These are phyloP conservation scores for Lamellibrachia luymesi DNA, from an alignment of 1,140 invertebrate genomes.

Conservation along the genomic window DNA sequence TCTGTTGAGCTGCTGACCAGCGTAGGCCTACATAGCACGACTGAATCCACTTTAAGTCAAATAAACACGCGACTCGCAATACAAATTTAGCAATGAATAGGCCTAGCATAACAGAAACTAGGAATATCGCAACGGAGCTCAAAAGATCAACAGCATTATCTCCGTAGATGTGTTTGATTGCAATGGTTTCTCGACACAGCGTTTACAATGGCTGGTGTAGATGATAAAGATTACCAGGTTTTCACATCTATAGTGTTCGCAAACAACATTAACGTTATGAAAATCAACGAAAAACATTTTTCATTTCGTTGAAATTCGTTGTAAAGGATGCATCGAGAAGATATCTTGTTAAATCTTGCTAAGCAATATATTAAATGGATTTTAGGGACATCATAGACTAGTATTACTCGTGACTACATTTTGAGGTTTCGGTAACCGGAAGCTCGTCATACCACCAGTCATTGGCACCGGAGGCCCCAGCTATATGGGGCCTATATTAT, in stretches of 20 bases:
- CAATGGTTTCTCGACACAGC: background rate
- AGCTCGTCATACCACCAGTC: background rate
- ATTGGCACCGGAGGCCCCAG: background rate
- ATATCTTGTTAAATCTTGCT: background rate
- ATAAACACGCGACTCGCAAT: too few relatives aligned
- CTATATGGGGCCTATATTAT: background rate
- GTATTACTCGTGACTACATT: background rate
- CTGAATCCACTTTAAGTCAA: too few relatives aligned
- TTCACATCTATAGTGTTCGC: too few relatives aligned
- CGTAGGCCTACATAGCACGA: too few relatives aligned
- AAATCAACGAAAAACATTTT: too few relatives aligned
- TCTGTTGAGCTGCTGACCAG: too few relatives aligned
- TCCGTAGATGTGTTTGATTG: background rate
- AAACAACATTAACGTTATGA: too few relatives aligned
- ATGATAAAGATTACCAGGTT: too few relatives aligned
- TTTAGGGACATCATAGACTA: background rate
- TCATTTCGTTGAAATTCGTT: too few relatives aligned
- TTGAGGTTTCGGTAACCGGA: background rate
- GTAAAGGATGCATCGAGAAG: background rate
- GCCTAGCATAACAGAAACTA: too few relatives aligned
- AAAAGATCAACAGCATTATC: background rate
- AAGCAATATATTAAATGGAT: background rate
- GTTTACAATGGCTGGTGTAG: background rate
- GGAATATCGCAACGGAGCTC: too few relatives aligned
- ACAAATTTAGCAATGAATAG: too few relatives aligned